phyloP scores from a whole-genome alignment of 37 sponge, comb jelly and placozoan species.

The Oopsacas minuta region DNA sequence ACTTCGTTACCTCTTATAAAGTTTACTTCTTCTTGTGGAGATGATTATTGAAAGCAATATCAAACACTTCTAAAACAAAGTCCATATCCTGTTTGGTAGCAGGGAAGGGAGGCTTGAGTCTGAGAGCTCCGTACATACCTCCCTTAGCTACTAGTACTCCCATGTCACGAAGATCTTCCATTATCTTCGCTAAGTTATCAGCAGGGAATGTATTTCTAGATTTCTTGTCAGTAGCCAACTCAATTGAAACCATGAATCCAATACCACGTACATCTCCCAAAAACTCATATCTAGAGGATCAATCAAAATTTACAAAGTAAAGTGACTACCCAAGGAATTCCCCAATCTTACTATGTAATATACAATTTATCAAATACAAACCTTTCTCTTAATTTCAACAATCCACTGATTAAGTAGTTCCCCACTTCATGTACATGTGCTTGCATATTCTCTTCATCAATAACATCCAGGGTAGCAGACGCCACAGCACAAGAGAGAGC shows the following conservation, averaged over 20 bases:
- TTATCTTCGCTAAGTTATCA: constrained; percentile 30
- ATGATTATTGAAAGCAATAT: neutral
- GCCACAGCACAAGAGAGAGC: constrained; percentile 79
- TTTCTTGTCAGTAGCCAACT: constrained; percentile 70
- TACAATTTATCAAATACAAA: neutral
- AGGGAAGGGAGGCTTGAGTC: constrained; percentile 1
- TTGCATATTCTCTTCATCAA: constrained; percentile 70
- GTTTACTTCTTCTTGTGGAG: neutral
- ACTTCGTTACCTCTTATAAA: too few species aligned
- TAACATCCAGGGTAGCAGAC: constrained; percentile 72
- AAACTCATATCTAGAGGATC: constrained; percentile 39
- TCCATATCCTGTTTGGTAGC: neutral
- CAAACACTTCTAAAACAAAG: neutral
- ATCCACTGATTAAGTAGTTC: constrained; percentile 34
- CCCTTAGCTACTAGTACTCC: constrained; percentile 83
- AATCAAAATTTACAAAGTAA: neutral
- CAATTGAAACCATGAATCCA: constrained; percentile 75
- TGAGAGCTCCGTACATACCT: constrained; percentile 57
- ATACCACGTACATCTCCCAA: constrained; percentile 90
- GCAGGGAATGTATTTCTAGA: constrained; percentile 39
- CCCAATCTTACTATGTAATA: neutral
- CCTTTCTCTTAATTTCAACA: constrained; percentile 64
- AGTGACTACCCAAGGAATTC: neutral
- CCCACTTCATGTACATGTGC: constrained; percentile 46
- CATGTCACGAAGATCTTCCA: constrained; percentile 45